Evolutionary conservation across 2,113 vertebrate genomes (phyloP), one percentile per base, ranked within the genome.

Genomic region (Proterorhinus semilunaris): DNA sequence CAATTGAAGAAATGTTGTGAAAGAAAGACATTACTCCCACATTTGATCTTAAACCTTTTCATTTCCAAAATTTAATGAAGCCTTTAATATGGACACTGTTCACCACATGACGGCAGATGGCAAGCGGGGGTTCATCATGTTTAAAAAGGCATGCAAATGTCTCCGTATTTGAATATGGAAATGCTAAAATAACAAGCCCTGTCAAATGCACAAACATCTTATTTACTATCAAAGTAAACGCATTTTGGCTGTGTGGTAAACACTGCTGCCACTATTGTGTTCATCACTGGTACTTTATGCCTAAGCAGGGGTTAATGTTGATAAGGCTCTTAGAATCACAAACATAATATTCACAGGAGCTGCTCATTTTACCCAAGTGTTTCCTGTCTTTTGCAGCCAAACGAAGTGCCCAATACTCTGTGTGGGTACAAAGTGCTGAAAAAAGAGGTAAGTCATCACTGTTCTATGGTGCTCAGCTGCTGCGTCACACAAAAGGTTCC

Each of bases 331-430:
- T 65, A 10, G 46, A 4, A 13, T 61, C 44, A 65, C 27, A 9
- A 59, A 9, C 12, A 45, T 12, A 50, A 45, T 12, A 50, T 3
- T 3, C 16, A 36, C 27, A 36, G 27, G 27, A n/a, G 50, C 52
- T 53, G 16, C 7, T 53, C n/a, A 17, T 52, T n/a, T 52, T 52
- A 4, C 10, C 17, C 52, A 10, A 8, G 10, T 75, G 16, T 79
- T 17, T 77, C n/a, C 63, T 53, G 57, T 66, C 48, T 15, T 70
- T 43, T 84, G 6, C 78, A 93, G 92, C 82, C 81, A 13, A 86
- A 82, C 72, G 91, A 91, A 83, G 92, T 94, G 71, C 64, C 65
- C 55, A 94, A 94, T 68, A 93, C 91, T 0, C 2, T 93, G 72
- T 94, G 93, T 83, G 93, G 93, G 51, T 89, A 87, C 77, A 49